phyloP scores from a whole-genome alignment of 2,888 invertebrate species.

The Gnatocerus cornutus region DNA sequence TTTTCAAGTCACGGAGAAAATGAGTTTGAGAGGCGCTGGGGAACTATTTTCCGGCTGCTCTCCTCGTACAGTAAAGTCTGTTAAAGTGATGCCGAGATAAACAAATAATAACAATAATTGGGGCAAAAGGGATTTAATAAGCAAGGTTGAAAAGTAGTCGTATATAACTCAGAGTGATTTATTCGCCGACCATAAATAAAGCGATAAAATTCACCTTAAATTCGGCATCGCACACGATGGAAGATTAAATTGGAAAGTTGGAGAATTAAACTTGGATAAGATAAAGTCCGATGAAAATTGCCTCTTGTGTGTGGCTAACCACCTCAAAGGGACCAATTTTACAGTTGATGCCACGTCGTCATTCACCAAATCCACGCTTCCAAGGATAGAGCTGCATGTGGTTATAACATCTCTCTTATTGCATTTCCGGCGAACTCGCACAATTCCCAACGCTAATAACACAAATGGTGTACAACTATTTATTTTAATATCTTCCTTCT shows the following conservation, averaged over 20 bases:
- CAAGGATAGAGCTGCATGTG: conserved; percentile 9
- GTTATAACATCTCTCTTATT: conserved; percentile 12
- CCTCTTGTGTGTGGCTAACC: conserved; percentile 36
- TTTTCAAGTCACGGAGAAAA: conserved; percentile 45
- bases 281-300: conserved; percentile 39
- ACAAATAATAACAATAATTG: conserved; percentile 36
- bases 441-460: conserved; percentile 23
- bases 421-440: conserved; percentile 9
- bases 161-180: conserved; percentile 38
- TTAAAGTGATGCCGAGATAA: conserved; percentile 5
- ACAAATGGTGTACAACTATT: conserved; percentile 27
- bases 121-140: conserved; percentile 16
- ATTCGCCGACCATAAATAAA: conserved; percentile 42
- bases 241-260: conserved; percentile 43
- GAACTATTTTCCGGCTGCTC: conserved; percentile 13
- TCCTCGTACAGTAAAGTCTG: conserved; percentile 1
- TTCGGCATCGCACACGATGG: conserved; percentile 26
- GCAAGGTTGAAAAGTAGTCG: conserved; percentile 16
- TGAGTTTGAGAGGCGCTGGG: conserved; percentile 29
- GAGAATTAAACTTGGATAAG: conserved; percentile 41
- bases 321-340: conserved; percentile 36
- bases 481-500: conserved; percentile 33
- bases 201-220: conserved; percentile 47
- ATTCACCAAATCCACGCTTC: conserved; percentile 19
- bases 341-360: conserved; percentile 4